These are phyloP conservation scores for Empis stercorea DNA, from an alignment of 2,888 invertebrate genomes.

Conservation along the genomic window DNA sequence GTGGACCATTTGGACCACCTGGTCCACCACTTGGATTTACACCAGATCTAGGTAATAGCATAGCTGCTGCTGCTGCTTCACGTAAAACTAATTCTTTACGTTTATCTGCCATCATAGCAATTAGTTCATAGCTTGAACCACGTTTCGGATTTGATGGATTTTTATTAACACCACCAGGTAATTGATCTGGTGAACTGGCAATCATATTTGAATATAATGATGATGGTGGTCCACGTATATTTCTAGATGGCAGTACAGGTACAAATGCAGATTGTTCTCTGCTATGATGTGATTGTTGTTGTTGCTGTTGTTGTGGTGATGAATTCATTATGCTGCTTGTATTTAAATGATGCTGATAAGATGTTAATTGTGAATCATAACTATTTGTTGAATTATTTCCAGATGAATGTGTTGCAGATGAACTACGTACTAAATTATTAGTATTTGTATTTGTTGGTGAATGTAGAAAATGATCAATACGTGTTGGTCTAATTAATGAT, in stretches of 20 bases:
- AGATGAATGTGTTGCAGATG: conserved; percentile 39
- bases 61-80: conserved; percentile 53
- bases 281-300: conserved; percentile 40
- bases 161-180: conserved; percentile 36
- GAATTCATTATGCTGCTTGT: conserved; percentile 23
- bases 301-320: conserved; percentile 19
- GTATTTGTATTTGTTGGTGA: conserved; percentile 30
- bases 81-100: conserved; percentile 66
- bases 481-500: conserved; percentile 34
- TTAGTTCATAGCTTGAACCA: conserved; percentile 60
- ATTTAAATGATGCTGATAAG: conserved; percentile 46
- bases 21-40: conserved; percentile 44
- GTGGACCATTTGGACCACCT: conserved; percentile 43
- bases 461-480: conserved; percentile 49
- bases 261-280: conserved; percentile 77
- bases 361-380: conserved; percentile 53
- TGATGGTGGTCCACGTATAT: conserved; percentile 48
- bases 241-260: conserved; percentile 70
- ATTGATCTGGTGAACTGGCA: conserved; percentile 34
- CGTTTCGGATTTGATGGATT: conserved; percentile 34
- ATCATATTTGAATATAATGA: conserved; percentile 55
- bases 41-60: conserved; percentile 50
- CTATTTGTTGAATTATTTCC: conserved; percentile 34
- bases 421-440: conserved; percentile 18
- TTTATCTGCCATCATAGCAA: conserved; percentile 85